Evolutionary conservation across 2,113 vertebrate genomes (phyloP).

Genomic region (Hiodon tergisus): DNA sequence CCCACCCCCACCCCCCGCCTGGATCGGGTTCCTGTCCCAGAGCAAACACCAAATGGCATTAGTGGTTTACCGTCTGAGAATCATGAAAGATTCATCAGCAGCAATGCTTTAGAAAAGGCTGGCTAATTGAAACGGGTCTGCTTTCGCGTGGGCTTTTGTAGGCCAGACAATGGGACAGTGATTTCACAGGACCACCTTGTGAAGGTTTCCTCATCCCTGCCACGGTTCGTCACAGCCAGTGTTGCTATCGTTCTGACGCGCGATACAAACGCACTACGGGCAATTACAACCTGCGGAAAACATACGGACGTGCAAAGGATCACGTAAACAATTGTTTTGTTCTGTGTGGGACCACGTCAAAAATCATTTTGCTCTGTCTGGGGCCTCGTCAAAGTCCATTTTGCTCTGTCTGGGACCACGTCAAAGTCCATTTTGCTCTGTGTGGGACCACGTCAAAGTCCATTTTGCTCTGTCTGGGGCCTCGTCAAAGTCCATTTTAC

Average conservation of each 20-base stretch:
- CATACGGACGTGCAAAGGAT: too few species aligned
- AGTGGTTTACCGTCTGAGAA: slow-evolving; percentile 41
- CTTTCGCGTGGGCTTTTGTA: slow-evolving; percentile 26
- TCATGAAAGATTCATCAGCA: slow-evolving; percentile 40
- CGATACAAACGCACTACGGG: background rate
- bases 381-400: too few species aligned
- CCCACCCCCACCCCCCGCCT: slow-evolving; percentile 37
- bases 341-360: too few species aligned
- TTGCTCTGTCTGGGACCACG: too few species aligned
- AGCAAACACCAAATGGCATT: slow-evolving; percentile 45
- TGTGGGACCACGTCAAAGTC: too few species aligned
- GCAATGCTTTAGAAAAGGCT: slow-evolving; percentile 21
- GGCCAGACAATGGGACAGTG: slow-evolving; percentile 28
- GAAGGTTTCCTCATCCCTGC: slow-evolving; percentile 9
- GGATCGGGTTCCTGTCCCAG: slow-evolving; percentile 51
- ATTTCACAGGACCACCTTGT: slow-evolving; percentile 24
- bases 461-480: too few species aligned
- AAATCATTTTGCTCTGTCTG: too few species aligned
- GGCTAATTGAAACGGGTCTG: slow-evolving; percentile 33
- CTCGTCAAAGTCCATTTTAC: too few species aligned
- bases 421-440: too few species aligned
- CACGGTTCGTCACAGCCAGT: background rate
- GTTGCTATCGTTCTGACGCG: background rate
- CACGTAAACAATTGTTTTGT: too few species aligned
- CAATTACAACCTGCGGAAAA: background rate